Evolutionary conservation across 2,113 vertebrate genomes (phyloP).

Genomic region (Odocoileus hemionus): DNA sequence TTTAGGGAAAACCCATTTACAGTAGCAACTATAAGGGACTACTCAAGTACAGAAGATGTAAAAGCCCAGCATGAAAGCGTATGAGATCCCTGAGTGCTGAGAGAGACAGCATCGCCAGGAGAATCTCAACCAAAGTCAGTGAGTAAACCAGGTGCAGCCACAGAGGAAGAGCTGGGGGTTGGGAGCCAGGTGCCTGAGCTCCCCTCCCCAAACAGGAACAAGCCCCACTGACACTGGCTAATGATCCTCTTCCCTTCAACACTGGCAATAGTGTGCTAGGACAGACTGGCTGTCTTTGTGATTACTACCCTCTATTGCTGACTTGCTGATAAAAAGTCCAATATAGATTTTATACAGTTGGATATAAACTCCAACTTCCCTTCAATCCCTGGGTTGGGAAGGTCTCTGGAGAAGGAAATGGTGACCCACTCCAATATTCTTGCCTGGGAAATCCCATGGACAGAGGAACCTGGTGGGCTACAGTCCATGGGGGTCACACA

Average conservation of each 20-base stretch:
- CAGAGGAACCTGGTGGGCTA: not conserved
- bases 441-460: not conserved
- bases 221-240: rapidly evolving
- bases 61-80: not conserved
- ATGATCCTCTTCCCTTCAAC: not conserved
- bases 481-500: not conserved
- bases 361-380: not conserved
- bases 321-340: not conserved
- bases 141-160: not conserved
- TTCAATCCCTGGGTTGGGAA: not conserved
- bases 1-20: not conserved
- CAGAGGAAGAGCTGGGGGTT: not conserved
- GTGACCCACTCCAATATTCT: not conserved
- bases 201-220: not conserved
- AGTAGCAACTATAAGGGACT: not conserved
- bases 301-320: not conserved
- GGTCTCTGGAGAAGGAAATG: not conserved
- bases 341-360: not conserved
- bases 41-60: not conserved
- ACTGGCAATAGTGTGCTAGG: not conserved
- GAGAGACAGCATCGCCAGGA: not conserved
- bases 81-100: not conserved
- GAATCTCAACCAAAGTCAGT: not conserved
- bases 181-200: not conserved
- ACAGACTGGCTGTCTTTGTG: not conserved